Percentiles rank a stretch among this genome's conserved stretches.
Conservation (phyloP, 2,797 vertebrate genomes). For the Toxotes lorentzi region DNA sequence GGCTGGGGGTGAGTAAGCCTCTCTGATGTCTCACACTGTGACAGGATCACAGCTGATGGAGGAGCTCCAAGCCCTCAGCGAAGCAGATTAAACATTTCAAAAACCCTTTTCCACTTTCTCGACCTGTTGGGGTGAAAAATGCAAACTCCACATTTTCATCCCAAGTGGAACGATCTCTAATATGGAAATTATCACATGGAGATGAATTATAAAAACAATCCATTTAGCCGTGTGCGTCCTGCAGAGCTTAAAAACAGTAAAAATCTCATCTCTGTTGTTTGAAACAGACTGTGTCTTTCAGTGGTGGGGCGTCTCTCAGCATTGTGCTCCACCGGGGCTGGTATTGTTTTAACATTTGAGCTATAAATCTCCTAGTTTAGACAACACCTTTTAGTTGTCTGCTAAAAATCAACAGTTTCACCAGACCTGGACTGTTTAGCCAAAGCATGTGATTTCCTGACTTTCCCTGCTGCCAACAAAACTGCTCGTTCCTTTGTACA, state of each 20-base stretch:
- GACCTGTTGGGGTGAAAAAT: constrained; percentile 23
- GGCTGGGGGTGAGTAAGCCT: constrained; percentile 92
- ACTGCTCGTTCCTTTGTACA: constrained; percentile 35
- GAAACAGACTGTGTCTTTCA: background rate
- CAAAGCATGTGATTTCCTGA: constrained; percentile 81
- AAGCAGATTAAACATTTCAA: background rate
- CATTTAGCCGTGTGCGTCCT: constrained; percentile 12
- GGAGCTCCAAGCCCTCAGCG: background rate
- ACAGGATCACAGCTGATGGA: constrained; percentile 16
- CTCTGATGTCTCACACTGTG: constrained; percentile 6
- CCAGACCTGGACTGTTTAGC: constrained; percentile 62
- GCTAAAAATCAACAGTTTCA: constrained; percentile 56
- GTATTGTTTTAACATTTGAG: constrained; percentile 71
- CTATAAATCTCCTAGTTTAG: constrained; percentile 62
- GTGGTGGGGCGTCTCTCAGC: constrained; percentile 21
- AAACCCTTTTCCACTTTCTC: constrained; percentile 28
- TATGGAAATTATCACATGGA: constrained; percentile 16
- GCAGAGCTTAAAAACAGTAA: constrained; percentile 22
- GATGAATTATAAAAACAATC: constrained; percentile 26
- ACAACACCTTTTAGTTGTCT: constrained; percentile 73
- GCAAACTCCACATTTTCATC: constrained; percentile 4
- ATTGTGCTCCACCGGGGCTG: constrained; percentile 33
- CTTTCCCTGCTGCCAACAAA: constrained; percentile 61
- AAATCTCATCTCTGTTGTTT: constrained; percentile 43
- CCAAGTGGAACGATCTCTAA: constrained; percentile 19